Evolutionary conservation across 2,888 invertebrate genomes (phyloP), one percentile per base, ranked within the genome.

Genomic region (Oligia latruncula): DNA sequence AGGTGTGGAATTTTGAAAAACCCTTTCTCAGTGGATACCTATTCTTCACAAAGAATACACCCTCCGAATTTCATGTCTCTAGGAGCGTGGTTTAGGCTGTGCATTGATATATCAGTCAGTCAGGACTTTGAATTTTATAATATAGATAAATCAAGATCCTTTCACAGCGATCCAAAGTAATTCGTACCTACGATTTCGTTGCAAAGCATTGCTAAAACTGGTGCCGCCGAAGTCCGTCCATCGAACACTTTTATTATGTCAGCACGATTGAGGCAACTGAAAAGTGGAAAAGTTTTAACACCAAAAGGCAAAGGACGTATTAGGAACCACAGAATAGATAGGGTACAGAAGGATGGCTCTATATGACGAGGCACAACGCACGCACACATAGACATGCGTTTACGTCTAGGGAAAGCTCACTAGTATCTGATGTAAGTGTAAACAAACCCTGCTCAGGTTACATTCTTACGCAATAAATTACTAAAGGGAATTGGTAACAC

Each of bases 181-280:
- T 73, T 76, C 94, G 93, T 93, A 97, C 97, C 97, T 90, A 98
- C 96, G 87, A 98, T 97, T 95, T 98, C 98, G 93, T 98, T 98
- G 96, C 99, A 99, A 80, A 99, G 97, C 88, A 98, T 98, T 82
- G 98, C 98, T 91, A 99, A 98, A 83, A 98, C 98, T 4, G 98
- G 98, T 81, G 98, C 97, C 87, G 97, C 96, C 40, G 98, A 97
- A 85, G 97, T 97, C 93, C 97, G 97, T 29, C 99, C 98, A 93
- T 99, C 99, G 95, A 98, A 98, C 78, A 99, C 98, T 93, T 98
- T 98, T 92, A 99, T 98, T 90, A 98, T 97, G 95, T 99, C 99
- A 64, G 98, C 98, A 89, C 98, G 97, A 94, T 98, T 98, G 91
- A 98, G 97, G 94, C 98, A 98, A 96, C 98, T 98, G 97, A 88